Percentiles rank a stretch among this genome's conserved stretches.
These are phyloP conservation scores for Torymus texanus DNA, from an alignment of 2,888 invertebrate species.

Conservation along the genomic window DNA sequence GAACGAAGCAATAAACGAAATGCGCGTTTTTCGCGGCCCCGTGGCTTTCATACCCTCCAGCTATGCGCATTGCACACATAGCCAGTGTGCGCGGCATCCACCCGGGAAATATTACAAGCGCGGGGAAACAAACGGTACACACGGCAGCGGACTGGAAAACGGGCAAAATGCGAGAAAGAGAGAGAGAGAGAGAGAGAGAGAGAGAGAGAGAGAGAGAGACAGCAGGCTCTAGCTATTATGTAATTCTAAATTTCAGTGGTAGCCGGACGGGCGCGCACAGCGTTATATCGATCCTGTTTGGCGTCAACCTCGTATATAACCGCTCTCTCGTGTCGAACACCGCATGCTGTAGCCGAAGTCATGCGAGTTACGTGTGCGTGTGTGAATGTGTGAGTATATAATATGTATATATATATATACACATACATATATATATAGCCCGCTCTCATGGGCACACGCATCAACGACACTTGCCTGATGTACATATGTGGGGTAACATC, in stretches of 20 bases:
- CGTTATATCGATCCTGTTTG: constrained; percentile 51
- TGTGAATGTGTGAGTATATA: too few species aligned
- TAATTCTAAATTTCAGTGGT: constrained; percentile 46
- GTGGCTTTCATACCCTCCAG: background rate
- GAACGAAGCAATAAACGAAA: constrained; percentile 2
- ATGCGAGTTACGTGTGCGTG: constrained; percentile 16
- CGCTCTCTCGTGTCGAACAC: constrained; percentile 45
- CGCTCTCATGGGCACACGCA: background rate
- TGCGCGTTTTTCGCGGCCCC: background rate
- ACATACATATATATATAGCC: background rate
- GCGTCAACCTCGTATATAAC: constrained; percentile 36
- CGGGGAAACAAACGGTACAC: background rate
- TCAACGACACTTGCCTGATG: constrained; percentile 25
- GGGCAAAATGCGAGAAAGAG: background rate
- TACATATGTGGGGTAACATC: background rate
- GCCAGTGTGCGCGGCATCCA: constrained; percentile 4
- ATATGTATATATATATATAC: background rate
- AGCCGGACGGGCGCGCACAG: constrained; percentile 5
- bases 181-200: constrained; percentile 8
- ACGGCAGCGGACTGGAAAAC: too few species aligned
- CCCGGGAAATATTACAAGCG: constrained; percentile 15
- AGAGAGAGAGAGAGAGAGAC: background rate
- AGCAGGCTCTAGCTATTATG: background rate
- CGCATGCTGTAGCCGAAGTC: constrained; percentile 38
- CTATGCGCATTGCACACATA: too few species aligned